Evolutionary conservation across 2,888 invertebrate genomes (phyloP).

Genomic region (Hesperia comma): DNA sequence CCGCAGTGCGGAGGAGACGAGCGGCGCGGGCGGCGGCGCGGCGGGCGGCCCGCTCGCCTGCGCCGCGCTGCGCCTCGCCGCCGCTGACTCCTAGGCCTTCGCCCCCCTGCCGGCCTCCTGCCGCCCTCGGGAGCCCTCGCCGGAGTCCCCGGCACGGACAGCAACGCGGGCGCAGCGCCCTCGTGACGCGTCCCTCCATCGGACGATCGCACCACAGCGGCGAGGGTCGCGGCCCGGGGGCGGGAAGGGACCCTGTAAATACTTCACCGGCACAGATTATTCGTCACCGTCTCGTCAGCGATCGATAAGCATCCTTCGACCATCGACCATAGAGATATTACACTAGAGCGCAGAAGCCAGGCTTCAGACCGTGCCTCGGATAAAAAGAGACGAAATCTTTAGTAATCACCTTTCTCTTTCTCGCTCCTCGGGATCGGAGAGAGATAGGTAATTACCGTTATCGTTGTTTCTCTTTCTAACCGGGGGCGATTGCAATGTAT

Average conservation of each 20-base stretch:
- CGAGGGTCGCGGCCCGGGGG: too few species aligned
- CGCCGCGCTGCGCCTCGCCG: slow-evolving; percentile 69
- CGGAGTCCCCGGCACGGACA: neutral
- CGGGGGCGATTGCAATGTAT: too few species aligned
- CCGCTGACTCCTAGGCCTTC: slow-evolving; percentile 54
- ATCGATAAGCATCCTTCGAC: neutral
- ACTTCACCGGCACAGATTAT: neutral
- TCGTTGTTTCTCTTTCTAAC: too few species aligned
- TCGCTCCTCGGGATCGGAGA: too few species aligned
- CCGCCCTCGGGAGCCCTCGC: slow-evolving; percentile 1
- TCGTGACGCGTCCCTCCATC: too few species aligned
- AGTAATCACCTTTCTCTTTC: too few species aligned
- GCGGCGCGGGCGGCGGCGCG: slow-evolving; percentile 37
- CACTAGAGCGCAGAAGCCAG: too few species aligned
- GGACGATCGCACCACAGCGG: neutral
- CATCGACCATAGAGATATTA: too few species aligned
- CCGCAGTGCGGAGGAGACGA: slow-evolving; percentile 49
- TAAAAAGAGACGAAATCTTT: too few species aligned
- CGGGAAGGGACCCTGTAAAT: neutral
- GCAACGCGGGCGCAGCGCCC: too few species aligned
- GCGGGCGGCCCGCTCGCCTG: slow-evolving; percentile 55
- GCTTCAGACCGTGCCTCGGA: too few species aligned
- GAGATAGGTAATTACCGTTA: too few species aligned
- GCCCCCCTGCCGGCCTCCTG: slow-evolving; percentile 1
- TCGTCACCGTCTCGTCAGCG: neutral